These are phyloP conservation scores for Crossoptilon crossoptilon DNA, from an alignment of 2,797 vertebrate genomes.

Conservation along the genomic window DNA sequence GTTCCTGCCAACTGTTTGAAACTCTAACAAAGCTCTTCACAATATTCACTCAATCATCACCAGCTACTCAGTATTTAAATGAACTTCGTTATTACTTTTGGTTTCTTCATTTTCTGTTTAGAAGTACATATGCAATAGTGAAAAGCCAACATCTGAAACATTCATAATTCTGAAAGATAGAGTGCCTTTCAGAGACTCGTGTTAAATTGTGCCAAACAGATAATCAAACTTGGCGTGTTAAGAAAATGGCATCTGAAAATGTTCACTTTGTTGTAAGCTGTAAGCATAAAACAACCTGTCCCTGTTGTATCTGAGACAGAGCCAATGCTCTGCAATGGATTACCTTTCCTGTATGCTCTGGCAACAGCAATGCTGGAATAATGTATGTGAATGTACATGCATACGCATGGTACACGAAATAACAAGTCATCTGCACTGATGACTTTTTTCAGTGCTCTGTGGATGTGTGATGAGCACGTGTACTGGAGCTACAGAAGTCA, in stretches of 20 bases:
- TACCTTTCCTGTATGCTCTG: not conserved
- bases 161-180: not conserved
- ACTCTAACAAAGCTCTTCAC: not conserved
- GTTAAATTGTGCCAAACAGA: not conserved
- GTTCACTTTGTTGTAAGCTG: not conserved
- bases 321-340: not conserved
- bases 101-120: not conserved
- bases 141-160: not conserved
- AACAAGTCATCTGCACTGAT: not conserved
- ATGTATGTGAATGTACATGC: rapidly evolving
- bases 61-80: not conserved
- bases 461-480: not conserved
- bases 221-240: not conserved
- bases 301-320: not conserved
- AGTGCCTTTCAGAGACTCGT: not conserved
- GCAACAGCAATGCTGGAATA: not conserved
- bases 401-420: not conserved
- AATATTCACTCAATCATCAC: not conserved
- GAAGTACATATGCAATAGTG: not conserved
- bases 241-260: not conserved
- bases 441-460: not conserved
- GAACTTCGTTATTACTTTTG: not conserved
- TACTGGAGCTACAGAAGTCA: not conserved
- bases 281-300: not conserved
- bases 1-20: not conserved